These are phyloP conservation scores for Pecten maximus DNA, from an alignment of 2,888 invertebrate species.

Conservation along the genomic window DNA sequence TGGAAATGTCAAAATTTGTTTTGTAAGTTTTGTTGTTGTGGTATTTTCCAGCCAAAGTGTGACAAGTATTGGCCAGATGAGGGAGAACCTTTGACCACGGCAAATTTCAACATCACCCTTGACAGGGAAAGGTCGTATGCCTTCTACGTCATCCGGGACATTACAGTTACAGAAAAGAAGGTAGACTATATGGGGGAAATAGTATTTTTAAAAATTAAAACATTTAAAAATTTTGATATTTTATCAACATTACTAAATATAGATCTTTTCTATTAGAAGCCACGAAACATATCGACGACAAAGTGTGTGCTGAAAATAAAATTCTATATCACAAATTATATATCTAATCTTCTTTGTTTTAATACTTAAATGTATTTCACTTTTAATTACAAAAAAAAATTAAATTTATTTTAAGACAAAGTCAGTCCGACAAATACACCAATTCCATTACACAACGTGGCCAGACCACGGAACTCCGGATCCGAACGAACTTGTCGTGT, in stretches of 20 bases:
- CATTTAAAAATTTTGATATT: too few species aligned
- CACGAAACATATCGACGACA: too few species aligned
- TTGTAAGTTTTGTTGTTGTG: too few species aligned
- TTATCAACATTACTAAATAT: too few species aligned
- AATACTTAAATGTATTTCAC: too few species aligned
- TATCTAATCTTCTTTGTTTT: too few species aligned
- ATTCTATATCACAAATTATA: too few species aligned
- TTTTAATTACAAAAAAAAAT: too few species aligned
- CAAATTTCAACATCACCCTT: neutral
- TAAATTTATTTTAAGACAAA: neutral
- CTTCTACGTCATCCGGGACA: neutral
- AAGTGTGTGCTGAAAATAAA: too few species aligned
- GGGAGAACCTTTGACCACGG: neutral
- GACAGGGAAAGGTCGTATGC: neutral
- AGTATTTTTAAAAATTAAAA: too few species aligned
- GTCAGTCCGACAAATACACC: neutral
- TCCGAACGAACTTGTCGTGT: neutral
- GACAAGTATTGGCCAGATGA: slow-evolving; percentile 2
- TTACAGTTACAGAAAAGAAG: neutral
- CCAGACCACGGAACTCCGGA: neutral
- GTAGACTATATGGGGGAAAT: neutral
- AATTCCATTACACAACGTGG: slow-evolving; percentile 5
- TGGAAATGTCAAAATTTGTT: too few species aligned
- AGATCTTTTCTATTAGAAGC: too few species aligned
- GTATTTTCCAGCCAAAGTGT: neutral